Base-by-base conservation (phyloP, 1,140 invertebrate genomes). In the Fopius arisanus region DNA sequence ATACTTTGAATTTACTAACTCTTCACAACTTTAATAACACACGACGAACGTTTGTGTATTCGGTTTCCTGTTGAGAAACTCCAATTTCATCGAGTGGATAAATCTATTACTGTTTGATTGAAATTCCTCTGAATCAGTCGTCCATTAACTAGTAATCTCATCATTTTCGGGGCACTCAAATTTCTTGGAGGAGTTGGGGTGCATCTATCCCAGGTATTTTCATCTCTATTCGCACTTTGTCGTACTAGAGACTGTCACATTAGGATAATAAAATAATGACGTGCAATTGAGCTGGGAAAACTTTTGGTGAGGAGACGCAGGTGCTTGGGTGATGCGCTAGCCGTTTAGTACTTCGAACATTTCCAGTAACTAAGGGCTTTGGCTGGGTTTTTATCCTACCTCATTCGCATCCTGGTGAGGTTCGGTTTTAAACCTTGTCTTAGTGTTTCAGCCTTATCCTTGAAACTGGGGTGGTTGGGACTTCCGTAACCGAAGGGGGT, bases 321-420 rank as follows among this genome's bases (percentile, higher is more conserved):
- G 26, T 76, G 54, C 54, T 23, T 67, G 62, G 66, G 31, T 48
- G 75, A 68, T 67, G 66, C 51, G 65, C 63, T 65, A 73, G 71
- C 51, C 68, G 65, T 62, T 73, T 75, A 74, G 48, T 66, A 66
- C 63, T 75, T 74, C 66, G 69, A 77, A 51, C 59, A 66, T 78
- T 80, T 79, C 73, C 75, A 72, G 71, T 76, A 76, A 76, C 76
- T 70, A 75, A 74, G 66, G 48, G 54, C 23, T 29, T 54, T 68
- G 66, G 65, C 62, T 54, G 19, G 51, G 67, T 62, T 28, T 29
- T 31, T 63, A 65, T 33, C 29, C 66, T 74, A 73, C 41, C 59
- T 51, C 21, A 70, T 69, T 28, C 21, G 16, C 65, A 70, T 72
- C 70, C 67, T 54, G 14, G 54, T 26, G 54, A 59, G 54, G 21